Evolutionary conservation across 2,888 invertebrate species (phyloP), one percentile per base, ranked within the genome.

Genomic region (Sinopyrophorus schimmeli): DNA sequence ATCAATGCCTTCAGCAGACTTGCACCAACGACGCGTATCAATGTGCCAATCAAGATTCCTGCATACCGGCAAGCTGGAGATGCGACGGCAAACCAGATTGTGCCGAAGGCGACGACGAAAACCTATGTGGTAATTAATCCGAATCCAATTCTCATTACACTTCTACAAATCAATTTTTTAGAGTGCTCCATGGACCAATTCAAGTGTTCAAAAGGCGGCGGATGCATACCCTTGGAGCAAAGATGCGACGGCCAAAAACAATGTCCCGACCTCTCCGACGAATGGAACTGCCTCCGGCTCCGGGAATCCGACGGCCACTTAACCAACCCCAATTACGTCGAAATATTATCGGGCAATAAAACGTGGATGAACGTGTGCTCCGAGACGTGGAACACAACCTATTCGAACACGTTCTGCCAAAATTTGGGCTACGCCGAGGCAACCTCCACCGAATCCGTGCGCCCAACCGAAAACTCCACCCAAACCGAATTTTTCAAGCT

Each of bases 261-360:
- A 54, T 84, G 84, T 59, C 74, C 79, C 0, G 84, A 83, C 63
- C 71, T 72, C 47, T 82, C 81, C 1, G 84, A 84, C 60, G 83
- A 84, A 68, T 82, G 81, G 79, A 71, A 76, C 37, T 84, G 83
- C 57, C 58, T 70, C 14, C 48, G 57, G 17, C 40, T 66, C 14
- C 18, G 60, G 23, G 46, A 58, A 42, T 10, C 27, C 5, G 31
- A 27, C 54, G 12, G 34, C 30, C 2, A 34, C n/a, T 3, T 23
- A 9, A 39, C 23, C n/a, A 31, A 39, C 5, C 15, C 40, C n/a
- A 47, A 10, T 21, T 39, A 32, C 14, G 9, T 47, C 2, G 47
- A 47, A 16, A 26, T 41, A 5, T 37, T 44, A 23, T 37, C 42
- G 5, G n/a, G 16, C 14, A 69, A 72, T 43, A 61, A 62, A 44